Evolutionary conservation across 2,888 invertebrate species (phyloP).

Genomic region (Orthosia gothica): DNA sequence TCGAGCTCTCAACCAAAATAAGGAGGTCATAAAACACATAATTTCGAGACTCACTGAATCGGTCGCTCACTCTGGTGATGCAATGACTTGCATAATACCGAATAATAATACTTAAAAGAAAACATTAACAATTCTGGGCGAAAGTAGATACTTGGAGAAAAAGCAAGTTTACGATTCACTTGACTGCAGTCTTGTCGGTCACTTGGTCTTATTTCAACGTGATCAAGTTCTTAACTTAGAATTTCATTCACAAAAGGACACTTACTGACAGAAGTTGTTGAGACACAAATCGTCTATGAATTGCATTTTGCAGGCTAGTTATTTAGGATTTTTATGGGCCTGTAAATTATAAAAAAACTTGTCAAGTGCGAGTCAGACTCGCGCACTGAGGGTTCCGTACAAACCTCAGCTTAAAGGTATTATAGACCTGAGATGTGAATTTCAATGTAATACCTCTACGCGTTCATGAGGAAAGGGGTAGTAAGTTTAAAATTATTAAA

Average conservation of each 20-base stretch:
- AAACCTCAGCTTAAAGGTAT: too few relatives aligned
- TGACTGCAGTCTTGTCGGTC: neutral
- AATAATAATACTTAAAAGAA: conserved; percentile 25
- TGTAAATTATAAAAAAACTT: too few relatives aligned
- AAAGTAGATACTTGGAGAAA: conserved; percentile 30
- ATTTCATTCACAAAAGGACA: neutral
- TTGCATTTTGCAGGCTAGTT: neutral
- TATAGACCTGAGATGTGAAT: too few relatives aligned
- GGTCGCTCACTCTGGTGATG: conserved; percentile 12
- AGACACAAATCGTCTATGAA: neutral
- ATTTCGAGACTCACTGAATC: neutral
- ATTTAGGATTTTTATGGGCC: too few relatives aligned
- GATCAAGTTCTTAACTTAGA: conserved; percentile 1
- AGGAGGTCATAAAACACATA: neutral
- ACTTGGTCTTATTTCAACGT: neutral
- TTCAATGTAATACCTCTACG: too few relatives aligned
- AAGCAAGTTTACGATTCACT: conserved; percentile 32
- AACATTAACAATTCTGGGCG: conserved; percentile 32
- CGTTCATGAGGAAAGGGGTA: too few relatives aligned
- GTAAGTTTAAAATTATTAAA: too few relatives aligned
- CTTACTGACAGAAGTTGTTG: neutral
- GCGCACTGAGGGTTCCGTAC: too few relatives aligned
- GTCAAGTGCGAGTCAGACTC: too few relatives aligned
- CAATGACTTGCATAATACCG: conserved; percentile 24
- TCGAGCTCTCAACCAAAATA: too few relatives aligned